Conservation (phyloP, 1,140 invertebrate genomes). For the Zophobas morio region DNA sequence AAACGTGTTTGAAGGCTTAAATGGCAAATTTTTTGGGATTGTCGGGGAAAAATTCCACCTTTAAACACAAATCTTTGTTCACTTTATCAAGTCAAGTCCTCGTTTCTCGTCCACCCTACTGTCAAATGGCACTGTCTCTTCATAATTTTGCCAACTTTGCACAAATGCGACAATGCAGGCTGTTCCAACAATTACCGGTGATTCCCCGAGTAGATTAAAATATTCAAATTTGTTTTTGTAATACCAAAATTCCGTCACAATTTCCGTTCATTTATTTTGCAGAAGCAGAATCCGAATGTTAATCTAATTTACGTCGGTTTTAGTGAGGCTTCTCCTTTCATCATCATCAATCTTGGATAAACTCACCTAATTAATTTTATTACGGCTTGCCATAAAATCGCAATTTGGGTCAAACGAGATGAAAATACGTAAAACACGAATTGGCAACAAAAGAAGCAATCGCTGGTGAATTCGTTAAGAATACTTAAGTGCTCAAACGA, state of each 20-base stretch:
- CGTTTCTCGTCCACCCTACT: no score
- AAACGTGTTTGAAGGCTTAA: neutral
- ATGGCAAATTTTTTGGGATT: neutral
- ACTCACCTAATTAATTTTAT: constrained; percentile 41
- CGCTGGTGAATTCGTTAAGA: no score
- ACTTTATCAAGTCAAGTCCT: no score
- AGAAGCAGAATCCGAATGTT: constrained; percentile 2
- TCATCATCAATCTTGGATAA: constrained; percentile 34
- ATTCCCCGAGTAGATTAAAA: neutral
- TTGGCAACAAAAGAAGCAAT: neutral
- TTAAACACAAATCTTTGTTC: neutral
- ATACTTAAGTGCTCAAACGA: no score
- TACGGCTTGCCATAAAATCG: constrained; percentile 9
- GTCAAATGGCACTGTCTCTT: no score
- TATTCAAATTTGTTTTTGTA: no score
- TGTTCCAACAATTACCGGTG: neutral
- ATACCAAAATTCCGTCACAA: neutral
- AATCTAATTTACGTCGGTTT: constrained; percentile 20
- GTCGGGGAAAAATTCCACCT: neutral
- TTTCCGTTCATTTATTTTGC: constrained; percentile 2
- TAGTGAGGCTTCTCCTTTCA: constrained; percentile 21
- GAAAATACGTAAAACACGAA: constrained; percentile 12
- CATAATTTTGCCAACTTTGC: no score
- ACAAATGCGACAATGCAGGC: neutral
- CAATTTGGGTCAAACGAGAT: constrained; percentile 20